Percentiles rank a stretch among this genome's conserved stretches.
These are phyloP conservation scores for Pygoscelis adeliae DNA, from an alignment of 2,113 vertebrate genomes.

Conservation along the genomic window DNA sequence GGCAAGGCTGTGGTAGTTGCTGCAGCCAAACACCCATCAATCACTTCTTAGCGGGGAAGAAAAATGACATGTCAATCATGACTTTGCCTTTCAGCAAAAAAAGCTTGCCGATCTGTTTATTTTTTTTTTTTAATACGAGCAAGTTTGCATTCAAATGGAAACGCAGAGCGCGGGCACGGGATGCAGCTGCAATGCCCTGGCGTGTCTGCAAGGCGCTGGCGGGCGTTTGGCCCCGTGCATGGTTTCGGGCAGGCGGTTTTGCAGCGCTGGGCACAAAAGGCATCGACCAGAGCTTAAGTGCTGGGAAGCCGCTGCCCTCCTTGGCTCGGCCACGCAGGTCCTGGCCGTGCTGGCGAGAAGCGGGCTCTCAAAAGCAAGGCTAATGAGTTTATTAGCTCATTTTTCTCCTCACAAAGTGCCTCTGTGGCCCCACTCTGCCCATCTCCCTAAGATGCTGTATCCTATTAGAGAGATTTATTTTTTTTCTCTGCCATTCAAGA, in stretches of 20 bases:
- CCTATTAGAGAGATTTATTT: neutral
- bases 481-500: neutral
- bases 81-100: neutral
- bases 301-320: rapidly evolving
- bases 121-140: neutral
- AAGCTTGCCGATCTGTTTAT: rapidly evolving
- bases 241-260: neutral
- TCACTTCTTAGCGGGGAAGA: neutral
- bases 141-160: neutral
- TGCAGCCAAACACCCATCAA: neutral
- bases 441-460: neutral
- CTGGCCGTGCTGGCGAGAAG: rapidly evolving
- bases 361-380: neutral
- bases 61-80: neutral
- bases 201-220: neutral
- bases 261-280: neutral
- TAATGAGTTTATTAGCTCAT: neutral
- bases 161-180: rapidly evolving
- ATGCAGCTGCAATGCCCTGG: neutral
- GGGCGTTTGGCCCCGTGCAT: rapidly evolving
- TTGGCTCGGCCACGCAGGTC: neutral
- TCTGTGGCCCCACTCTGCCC: neutral
- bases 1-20: neutral
- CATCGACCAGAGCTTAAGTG: neutral
- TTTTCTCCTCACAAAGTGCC: neutral